Percentiles rank a stretch among this genome's conserved stretches.
These are phyloP conservation scores for Tubulanus polymorphus DNA, from an alignment of 2,888 invertebrate genomes.

Conservation along the genomic window DNA sequence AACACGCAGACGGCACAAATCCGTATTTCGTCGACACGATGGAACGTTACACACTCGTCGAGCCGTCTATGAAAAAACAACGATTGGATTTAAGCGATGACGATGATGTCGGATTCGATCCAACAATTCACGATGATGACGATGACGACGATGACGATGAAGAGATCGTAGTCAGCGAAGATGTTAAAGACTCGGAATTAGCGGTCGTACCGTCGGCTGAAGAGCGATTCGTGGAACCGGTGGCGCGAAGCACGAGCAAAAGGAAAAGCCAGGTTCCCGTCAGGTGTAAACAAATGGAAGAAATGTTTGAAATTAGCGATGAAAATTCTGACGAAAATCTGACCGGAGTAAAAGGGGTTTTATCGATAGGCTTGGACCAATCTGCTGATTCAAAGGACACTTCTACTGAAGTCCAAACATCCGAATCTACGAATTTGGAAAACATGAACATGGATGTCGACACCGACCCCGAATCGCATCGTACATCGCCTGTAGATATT, in stretches of 20 bases:
- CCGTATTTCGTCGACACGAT: no score
- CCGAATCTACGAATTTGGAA: conserved; percentile 11
- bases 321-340: background rate
- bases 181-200: conserved; percentile 1
- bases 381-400: conserved; percentile 23
- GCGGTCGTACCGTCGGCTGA: background rate
- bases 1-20: no score
- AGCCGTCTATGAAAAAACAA: no score
- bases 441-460: conserved; percentile 13
- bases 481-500: conserved; percentile 7
- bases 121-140: conserved; percentile 4
- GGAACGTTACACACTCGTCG: no score
- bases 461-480: conserved; percentile 8
- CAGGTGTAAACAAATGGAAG: conserved; percentile 25
- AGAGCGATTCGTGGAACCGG: background rate
- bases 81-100: no score
- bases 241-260: conserved; percentile 59
- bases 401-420: conserved; percentile 38
- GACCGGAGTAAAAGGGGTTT: background rate
- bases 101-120: conserved; percentile 6
- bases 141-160: conserved; percentile 20
- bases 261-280: conserved; percentile 81
- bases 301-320: conserved; percentile 5
- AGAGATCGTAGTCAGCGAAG: conserved; percentile 1
- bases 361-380: background rate